Evolutionary conservation across 2,888 invertebrate genomes (phyloP), one percentile per base, ranked within the genome.

Genomic region (Acleris sparsana): DNA sequence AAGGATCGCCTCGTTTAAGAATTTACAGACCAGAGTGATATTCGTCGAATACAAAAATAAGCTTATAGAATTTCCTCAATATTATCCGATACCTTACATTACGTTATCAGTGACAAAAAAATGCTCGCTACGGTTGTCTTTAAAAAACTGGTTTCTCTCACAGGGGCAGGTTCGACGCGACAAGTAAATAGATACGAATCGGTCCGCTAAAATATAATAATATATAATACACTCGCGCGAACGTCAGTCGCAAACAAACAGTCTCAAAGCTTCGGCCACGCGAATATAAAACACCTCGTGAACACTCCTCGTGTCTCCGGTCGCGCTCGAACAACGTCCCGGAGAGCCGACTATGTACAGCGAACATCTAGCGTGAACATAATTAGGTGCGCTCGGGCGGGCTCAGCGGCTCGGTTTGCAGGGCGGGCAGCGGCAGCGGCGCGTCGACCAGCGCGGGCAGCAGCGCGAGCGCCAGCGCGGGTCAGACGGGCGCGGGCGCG

Each of bases 401-500:
- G 89, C 89, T 89, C 84, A 91, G 83, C 82, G 89, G 89, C 88
- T 89, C 89, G 86, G 90, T 90, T 86, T 89, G 89, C 89, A 89
- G 88, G 81, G 88, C 88, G 88, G 85, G 87, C 85, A 86, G 86
- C 87, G 88, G 89, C 88, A 88, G 88, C 86, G 89, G 89, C 85
- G 89, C 88, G 83, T 86, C 89, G 80, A 88, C 86, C 77, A 88
- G 88, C 87, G 89, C 89, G 84, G 89, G 89, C 86, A 91, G 88
- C 89, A 90, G 87, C 87, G 92, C 91, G 87, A 91, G 91, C 90
- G 92, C 89, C 85, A 91, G 88, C 88, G 81, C 88, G 89, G 88
- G 89, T 88, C 92, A 92, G 86, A 89, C 89, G 92, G 94, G 94
- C 94, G 95, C 95, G 94, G 95, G 95, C 93, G 95, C 93, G 90